These are phyloP conservation scores for Octomys mimax DNA, from an alignment of 2,797 vertebrate species.

Conservation along the genomic window DNA sequence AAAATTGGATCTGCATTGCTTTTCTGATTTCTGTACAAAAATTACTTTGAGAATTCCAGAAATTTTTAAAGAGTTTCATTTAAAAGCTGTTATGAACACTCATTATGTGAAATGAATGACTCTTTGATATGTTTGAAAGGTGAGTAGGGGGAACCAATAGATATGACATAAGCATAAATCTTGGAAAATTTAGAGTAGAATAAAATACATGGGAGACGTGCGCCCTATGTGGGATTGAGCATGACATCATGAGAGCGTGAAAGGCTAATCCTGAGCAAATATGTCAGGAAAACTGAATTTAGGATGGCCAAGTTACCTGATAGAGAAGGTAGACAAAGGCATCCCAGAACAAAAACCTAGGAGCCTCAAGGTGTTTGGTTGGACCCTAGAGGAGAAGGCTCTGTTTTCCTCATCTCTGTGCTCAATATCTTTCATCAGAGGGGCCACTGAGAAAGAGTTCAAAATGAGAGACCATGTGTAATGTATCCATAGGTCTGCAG, in stretches of 20 bases:
- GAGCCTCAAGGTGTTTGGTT: fast-evolving
- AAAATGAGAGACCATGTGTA: neutral
- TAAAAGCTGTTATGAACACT: neutral
- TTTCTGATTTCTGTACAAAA: neutral
- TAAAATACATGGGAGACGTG: neutral
- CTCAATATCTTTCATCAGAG: neutral
- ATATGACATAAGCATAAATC: fast-evolving
- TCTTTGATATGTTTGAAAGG: neutral
- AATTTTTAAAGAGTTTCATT: neutral
- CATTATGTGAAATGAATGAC: neutral
- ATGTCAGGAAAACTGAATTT: neutral
- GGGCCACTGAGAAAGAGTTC: neutral
- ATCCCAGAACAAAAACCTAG: neutral
- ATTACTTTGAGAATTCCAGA: neutral
- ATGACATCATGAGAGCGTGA: neutral
- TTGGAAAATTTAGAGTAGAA: neutral
- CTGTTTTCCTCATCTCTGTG: neutral
- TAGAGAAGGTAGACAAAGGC: neutral
- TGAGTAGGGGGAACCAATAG: neutral
- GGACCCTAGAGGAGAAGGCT: fast-evolving
- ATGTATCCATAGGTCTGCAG: neutral
- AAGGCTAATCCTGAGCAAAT: neutral
- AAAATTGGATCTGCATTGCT: neutral
- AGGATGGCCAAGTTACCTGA: neutral
- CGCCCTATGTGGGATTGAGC: neutral